Conservation (phyloP, 2,113 vertebrate genomes). For the Varanus salvator region DNA sequence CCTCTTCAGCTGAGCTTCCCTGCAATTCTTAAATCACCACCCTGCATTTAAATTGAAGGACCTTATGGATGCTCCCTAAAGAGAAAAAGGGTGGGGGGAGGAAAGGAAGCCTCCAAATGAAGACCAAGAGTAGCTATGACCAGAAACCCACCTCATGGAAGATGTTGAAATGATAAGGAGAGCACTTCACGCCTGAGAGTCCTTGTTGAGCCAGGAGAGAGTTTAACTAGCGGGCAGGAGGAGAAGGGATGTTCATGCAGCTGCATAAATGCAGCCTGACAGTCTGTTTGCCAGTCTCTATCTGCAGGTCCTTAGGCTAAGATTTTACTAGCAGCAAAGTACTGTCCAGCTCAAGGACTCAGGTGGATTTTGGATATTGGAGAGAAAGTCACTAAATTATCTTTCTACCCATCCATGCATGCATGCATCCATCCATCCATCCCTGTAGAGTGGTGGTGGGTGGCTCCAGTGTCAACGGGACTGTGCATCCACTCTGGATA, state of each 20-base stretch:
- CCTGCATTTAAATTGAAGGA: slow-evolving; percentile 28
- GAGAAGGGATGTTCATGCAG: neutral
- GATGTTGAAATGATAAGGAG: slow-evolving; percentile 30
- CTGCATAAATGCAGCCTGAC: neutral
- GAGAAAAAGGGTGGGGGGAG: neutral
- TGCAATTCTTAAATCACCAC: slow-evolving; percentile 48
- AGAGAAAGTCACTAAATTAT: neutral
- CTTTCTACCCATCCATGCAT: no score
- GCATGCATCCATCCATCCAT: no score
- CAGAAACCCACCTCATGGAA: slow-evolving; percentile 9
- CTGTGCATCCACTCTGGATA: no score
- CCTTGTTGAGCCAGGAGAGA: slow-evolving; percentile 26
- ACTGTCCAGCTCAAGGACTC: neutral
- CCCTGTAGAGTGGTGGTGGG: no score
- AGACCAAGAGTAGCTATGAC: slow-evolving; percentile 35
- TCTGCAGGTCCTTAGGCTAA: slow-evolving; percentile 8
- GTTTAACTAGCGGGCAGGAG: neutral
- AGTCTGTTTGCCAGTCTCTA: neutral
- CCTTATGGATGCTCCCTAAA: slow-evolving; percentile 22
- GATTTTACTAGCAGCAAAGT: neutral
- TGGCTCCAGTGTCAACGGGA: no score
- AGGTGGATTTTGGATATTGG: neutral
- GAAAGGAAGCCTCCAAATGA: slow-evolving; percentile 28
- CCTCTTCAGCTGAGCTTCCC: neutral
- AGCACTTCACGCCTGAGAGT: slow-evolving; percentile 20